Evolutionary conservation across 1,140 invertebrate genomes (phyloP).

Genomic region (Cotesia typhae): DNA sequence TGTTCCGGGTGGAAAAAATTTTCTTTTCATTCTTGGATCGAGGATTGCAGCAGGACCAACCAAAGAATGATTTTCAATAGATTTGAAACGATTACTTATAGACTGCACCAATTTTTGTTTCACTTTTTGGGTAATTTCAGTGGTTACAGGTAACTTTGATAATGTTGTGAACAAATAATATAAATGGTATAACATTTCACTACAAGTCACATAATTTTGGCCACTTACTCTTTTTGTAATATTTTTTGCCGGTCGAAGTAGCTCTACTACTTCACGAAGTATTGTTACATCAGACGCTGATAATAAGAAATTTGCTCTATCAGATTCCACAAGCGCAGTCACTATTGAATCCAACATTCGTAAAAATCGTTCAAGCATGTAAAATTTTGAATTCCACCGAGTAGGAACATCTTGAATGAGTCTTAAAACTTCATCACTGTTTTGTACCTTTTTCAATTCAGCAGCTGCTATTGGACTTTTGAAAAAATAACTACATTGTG

Average conservation of each 20-base stretch:
- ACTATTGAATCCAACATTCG: slow-evolving; percentile 45
- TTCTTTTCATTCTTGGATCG: not conserved
- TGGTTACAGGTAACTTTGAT: not conserved
- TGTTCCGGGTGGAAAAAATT: slow-evolving; percentile 1
- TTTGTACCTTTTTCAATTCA: slow-evolving; percentile 10
- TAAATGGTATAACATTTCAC: slow-evolving; percentile 18
- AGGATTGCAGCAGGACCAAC: slow-evolving; percentile 6
- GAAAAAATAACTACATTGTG: too few species aligned
- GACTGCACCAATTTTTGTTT: not conserved
- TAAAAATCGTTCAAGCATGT: slow-evolving; percentile 51
- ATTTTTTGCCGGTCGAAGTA: slow-evolving; percentile 32
- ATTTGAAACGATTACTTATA: not conserved
- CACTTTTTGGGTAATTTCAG: slow-evolving; percentile 3
- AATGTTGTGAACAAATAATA: slow-evolving; percentile 1
- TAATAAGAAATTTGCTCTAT: slow-evolving; percentile 43
- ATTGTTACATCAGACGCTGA: slow-evolving; percentile 41
- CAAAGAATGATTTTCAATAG: not conserved
- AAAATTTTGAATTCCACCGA: slow-evolving; percentile 47
- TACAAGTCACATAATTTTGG: slow-evolving; percentile 23
- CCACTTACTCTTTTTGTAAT: slow-evolving; percentile 22
- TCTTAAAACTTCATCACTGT: slow-evolving; percentile 27
- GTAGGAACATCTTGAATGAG: slow-evolving; percentile 41
- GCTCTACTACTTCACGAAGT: slow-evolving; percentile 47
- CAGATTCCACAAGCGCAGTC: slow-evolving; percentile 45
- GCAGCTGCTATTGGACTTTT: too few species aligned